Evolutionary conservation across 2,888 invertebrate species (phyloP).

Genomic region (Neoascia interrupta): DNA sequence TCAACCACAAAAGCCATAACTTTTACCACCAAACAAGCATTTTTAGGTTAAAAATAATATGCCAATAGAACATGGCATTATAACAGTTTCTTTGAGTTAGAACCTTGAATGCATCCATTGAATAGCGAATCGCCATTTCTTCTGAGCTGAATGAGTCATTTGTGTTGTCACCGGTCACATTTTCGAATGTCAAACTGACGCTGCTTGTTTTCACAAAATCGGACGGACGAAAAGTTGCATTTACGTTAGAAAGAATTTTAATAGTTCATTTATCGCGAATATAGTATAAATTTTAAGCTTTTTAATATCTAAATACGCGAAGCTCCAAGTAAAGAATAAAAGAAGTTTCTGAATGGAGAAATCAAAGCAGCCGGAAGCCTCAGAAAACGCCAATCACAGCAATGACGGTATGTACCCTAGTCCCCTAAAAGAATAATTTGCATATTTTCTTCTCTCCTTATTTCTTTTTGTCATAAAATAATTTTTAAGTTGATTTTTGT

Average conservation of each 20-base stretch:
- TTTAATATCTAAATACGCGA: neutral
- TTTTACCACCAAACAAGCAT: neutral
- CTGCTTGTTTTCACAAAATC: neutral
- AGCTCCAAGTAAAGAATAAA: neutral
- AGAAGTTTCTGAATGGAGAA: too few relatives aligned
- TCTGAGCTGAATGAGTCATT: neutral
- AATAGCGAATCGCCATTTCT: neutral
- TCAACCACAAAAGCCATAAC: too few relatives aligned
- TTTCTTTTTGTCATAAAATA: slow-evolving; percentile 7
- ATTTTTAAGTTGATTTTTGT: slow-evolving; percentile 10
- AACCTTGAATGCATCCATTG: neutral
- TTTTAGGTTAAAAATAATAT: too few relatives aligned
- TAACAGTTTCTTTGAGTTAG: neutral
- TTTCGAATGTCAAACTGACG: slow-evolving; percentile 26
- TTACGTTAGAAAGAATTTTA: neutral
- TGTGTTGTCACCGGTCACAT: neutral
- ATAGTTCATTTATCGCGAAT: neutral
- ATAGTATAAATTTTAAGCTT: neutral
- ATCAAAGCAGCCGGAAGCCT: slow-evolving; percentile 2
- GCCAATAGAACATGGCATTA: too few relatives aligned
- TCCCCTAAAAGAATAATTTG: neutral
- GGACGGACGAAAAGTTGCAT: slow-evolving; percentile 7
- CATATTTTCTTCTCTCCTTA: neutral
- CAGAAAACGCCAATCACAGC: neutral
- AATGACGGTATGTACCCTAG: slow-evolving; percentile 44